phyloP scores from a whole-genome alignment of 2,888 invertebrate species.

The Uloborus plumipes region DNA sequence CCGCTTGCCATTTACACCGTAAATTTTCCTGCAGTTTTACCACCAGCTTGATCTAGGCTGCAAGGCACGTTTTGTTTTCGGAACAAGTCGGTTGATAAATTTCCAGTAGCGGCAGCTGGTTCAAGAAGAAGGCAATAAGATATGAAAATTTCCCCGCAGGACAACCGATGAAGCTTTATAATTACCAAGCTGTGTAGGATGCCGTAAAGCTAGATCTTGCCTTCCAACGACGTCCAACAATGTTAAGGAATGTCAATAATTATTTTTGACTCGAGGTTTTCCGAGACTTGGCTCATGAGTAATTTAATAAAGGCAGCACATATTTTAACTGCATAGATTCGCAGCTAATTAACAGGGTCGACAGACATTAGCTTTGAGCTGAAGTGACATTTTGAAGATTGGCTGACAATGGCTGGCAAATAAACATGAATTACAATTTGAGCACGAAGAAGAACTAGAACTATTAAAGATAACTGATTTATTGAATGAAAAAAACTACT shows the following conservation, averaged over 20 bases:
- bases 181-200: slow-evolving; percentile 27
- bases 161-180: slow-evolving; percentile 34
- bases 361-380: too few relatives aligned
- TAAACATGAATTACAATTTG: too few relatives aligned
- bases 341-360: background rate
- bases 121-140: slow-evolving; percentile 25
- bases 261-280: too few relatives aligned
- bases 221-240: too few relatives aligned
- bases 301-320: background rate
- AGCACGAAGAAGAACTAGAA: too few relatives aligned
- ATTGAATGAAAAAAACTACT: too few relatives aligned
- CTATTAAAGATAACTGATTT: too few relatives aligned
- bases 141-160: slow-evolving; percentile 23
- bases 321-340: background rate
- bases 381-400: too few relatives aligned
- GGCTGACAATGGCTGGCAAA: too few relatives aligned
- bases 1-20: slow-evolving; percentile 48
- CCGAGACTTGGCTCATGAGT: too few relatives aligned
- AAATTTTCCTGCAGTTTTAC: slow-evolving; percentile 41
- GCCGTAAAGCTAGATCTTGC: slow-evolving; percentile 30
- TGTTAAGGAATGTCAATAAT: too few relatives aligned
- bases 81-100: slow-evolving; percentile 42
- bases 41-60: slow-evolving; percentile 27
- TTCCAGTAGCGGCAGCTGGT: slow-evolving; percentile 15
- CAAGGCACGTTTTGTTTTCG: slow-evolving; percentile 55